Evolutionary conservation across 2,797 vertebrate genomes (phyloP).

Genomic region (Cephalopachus bancanus): DNA sequence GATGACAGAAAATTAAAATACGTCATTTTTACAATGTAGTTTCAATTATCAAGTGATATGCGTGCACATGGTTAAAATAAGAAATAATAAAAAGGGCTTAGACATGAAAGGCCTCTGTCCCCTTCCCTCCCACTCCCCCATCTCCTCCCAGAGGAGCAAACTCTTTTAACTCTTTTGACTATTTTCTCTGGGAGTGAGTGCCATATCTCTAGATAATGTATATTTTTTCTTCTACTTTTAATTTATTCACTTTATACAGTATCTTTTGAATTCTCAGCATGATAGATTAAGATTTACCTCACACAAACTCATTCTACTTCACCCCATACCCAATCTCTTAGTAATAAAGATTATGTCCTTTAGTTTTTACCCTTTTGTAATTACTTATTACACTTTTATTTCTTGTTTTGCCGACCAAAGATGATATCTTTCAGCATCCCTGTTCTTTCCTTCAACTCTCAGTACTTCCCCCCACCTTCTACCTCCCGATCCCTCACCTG

Average conservation of each 20-base stretch:
- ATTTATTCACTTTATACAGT: background rate
- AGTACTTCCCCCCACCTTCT: background rate
- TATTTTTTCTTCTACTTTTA: background rate
- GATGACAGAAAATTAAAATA: constrained; percentile 17
- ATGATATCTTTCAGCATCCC: background rate
- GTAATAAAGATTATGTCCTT: background rate
- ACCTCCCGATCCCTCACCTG: background rate
- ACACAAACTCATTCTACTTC: background rate
- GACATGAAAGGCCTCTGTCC: background rate
- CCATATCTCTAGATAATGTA: background rate
- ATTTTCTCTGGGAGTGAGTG: background rate
- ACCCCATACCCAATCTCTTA: background rate
- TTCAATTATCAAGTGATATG: constrained; percentile 14
- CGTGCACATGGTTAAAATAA: constrained; percentile 21
- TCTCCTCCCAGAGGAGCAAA: background rate
- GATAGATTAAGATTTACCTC: constrained; percentile 18
- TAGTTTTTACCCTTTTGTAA: background rate
- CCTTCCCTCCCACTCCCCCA: background rate
- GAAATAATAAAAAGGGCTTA: background rate
- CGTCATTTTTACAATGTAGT: background rate
- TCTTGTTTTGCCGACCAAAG: background rate
- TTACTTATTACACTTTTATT: background rate
- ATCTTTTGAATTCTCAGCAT: background rate
- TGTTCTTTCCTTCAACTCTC: background rate
- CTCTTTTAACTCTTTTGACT: background rate